Evolutionary conservation across 2,113 vertebrate genomes (phyloP), one percentile per base, ranked within the genome.

Genomic region (Cyanoderma ruficeps): DNA sequence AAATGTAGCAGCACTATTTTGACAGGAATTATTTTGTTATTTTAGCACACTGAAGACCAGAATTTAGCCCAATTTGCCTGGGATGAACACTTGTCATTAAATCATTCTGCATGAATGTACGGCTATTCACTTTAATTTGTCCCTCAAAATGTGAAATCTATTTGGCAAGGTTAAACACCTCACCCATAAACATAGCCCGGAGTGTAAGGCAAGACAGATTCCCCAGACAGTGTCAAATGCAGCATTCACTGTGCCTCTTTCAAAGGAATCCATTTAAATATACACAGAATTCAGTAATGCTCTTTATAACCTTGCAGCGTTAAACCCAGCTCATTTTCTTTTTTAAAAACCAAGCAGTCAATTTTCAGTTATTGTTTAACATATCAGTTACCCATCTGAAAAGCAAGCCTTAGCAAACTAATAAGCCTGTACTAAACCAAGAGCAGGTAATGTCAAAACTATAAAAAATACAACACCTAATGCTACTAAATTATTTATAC

Each of bases 91-190:
- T 28, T 57, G 42, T 23, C 72, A 75, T 90, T 87, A 68, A 87
- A 91, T 87, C 49, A 79, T 79, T 89, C 86, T 60, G 35, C 49
- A 60, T 83, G 53, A 71, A 25, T 4, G 8, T 59, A 44, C 39
- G 44, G 27, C 50, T 77, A 53, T 33, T 87, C 55, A 65, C 33
- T 87, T 53, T 70, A 89, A 78, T 77, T 70, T 78, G 22, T 37
- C 41, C 31, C 44, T 87, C 47, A 44, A 74, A 90, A 68, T 19
- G 60, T 55, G 61, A 87, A 64, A 44, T 68, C 44, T 56, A 20
- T 70, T 78, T 75, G 69, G 59, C 76, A 90, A 92, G 56, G 65
- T 90, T 90, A 88, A 89, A 68, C 65, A 89, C 41, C 56, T 84
- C 81, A 87, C 27, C 28, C 59, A 78, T 44, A 83, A 70, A 88